These are phyloP conservation scores for Euplagia quadripunctaria DNA, from an alignment of 2,888 invertebrate species.

Conservation along the genomic window DNA sequence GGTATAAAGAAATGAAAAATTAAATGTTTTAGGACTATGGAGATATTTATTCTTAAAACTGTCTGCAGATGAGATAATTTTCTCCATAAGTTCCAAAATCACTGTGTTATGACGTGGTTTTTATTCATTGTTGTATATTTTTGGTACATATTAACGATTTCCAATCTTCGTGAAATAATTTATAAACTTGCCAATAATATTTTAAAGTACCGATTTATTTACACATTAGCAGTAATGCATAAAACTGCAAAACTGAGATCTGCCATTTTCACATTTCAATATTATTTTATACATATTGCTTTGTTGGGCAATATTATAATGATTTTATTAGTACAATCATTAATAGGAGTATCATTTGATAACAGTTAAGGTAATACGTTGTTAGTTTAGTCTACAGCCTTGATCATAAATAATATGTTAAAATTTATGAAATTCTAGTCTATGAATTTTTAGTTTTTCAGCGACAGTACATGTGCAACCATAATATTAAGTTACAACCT, in stretches of 20 bases:
- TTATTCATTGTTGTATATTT: not conserved
- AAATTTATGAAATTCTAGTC: conserved; percentile 50
- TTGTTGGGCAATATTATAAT: not conserved
- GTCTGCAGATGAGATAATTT: not conserved
- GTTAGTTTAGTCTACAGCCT: not conserved
- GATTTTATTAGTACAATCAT: not conserved
- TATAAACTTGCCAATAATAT: not conserved
- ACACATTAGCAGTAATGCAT: not conserved
- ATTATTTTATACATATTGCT: not conserved
- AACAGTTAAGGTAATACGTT: not conserved
- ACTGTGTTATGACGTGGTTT: too few relatives aligned
- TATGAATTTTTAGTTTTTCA: conserved; percentile 38
- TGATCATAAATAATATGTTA: not conserved
- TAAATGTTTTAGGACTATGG: too few relatives aligned
- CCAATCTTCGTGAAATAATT: not conserved
- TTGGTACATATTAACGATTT: not conserved
- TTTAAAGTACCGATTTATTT: not conserved
- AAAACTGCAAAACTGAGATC: not conserved
- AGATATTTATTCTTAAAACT: too few relatives aligned
- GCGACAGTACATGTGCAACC: conserved; percentile 64
- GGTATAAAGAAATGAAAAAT: too few relatives aligned
- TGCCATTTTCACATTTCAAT: not conserved
- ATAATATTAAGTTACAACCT: conserved; percentile 70
- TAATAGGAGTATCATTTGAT: not conserved
- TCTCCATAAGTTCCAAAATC: not conserved